Conservation (phyloP, 1,140 invertebrate genomes). For the Homarus americanus region DNA sequence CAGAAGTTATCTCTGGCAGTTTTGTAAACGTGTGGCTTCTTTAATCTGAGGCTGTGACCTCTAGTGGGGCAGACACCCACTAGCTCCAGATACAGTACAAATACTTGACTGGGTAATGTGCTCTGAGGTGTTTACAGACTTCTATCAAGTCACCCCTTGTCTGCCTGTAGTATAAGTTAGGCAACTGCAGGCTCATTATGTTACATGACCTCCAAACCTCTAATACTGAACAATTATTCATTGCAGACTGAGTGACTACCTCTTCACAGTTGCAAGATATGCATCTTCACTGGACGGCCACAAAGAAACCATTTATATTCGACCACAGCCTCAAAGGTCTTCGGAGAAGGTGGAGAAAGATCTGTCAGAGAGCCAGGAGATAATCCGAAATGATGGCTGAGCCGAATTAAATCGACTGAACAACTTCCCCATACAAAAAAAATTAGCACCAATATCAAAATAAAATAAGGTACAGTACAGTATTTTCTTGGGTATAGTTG, state of each 20-base stretch:
- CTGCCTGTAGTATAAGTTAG: no score
- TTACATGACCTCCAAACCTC: no score
- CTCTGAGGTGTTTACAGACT: no score
- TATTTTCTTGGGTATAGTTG: neutral
- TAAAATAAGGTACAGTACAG: neutral
- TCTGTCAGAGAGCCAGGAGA: slow-evolving; percentile 34
- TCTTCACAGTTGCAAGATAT: slow-evolving; percentile 84
- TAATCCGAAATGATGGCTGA: slow-evolving; percentile 31
- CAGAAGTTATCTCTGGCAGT: no score
- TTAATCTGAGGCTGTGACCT: no score
- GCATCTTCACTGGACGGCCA: slow-evolving; percentile 67
- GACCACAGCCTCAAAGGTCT: slow-evolving; percentile 40
- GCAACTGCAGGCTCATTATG: no score
- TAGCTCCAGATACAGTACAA: no score
- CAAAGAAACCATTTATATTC: slow-evolving; percentile 74
- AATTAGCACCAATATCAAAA: neutral
- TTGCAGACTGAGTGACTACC: slow-evolving; percentile 83
- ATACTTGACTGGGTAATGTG: no score
- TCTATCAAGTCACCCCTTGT: no score
- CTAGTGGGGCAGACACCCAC: no score
- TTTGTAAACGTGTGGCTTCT: no score
- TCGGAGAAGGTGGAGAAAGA: neutral
- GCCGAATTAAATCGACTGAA: neutral
- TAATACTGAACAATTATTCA: no score
- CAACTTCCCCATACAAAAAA: neutral